These are phyloP conservation scores for Liopterus haemorrhoidalis DNA, from an alignment of 2,888 invertebrate species.

Conservation along the genomic window DNA sequence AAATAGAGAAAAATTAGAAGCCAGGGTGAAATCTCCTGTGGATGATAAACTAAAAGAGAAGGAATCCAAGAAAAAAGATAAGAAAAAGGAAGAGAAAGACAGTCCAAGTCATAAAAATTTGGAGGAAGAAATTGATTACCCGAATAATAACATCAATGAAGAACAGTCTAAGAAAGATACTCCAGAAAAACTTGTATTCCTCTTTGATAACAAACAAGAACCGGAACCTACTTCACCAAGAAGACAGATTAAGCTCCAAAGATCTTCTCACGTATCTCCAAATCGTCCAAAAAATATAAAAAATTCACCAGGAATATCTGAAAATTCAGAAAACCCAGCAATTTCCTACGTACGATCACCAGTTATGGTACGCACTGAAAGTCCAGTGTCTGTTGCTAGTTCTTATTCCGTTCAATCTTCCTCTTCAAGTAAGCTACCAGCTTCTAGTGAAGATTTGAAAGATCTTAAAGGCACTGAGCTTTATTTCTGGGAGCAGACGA, in stretches of 20 bases:
- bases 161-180: slow-evolving; percentile 17
- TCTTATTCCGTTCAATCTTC: slow-evolving; percentile 15
- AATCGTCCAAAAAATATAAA: slow-evolving; percentile 19
- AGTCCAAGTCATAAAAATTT: slow-evolving; percentile 37
- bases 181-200: slow-evolving; percentile 20
- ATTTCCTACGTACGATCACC: slow-evolving; percentile 9
- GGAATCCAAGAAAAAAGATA: slow-evolving; percentile 11
- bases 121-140: slow-evolving; percentile 38
- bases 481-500: slow-evolving; percentile 18
- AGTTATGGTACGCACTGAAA: slow-evolving; percentile 11
- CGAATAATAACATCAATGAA: slow-evolving; percentile 31
- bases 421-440: slow-evolving; percentile 11
- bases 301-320: slow-evolving; percentile 15
- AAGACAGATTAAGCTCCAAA: slow-evolving; percentile 16
- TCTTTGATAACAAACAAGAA: slow-evolving; percentile 1
- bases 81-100: slow-evolving; percentile 13
- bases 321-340: slow-evolving; percentile 2
- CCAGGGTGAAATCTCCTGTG: slow-evolving; percentile 44
- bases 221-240: slow-evolving; percentile 13
- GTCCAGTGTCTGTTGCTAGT: slow-evolving; percentile 17
- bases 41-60: slow-evolving; percentile 22
- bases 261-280: slow-evolving; percentile 21
- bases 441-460: slow-evolving; percentile 11
- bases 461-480: slow-evolving; percentile 21
- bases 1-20: slow-evolving; percentile 42